Base-by-base conservation (phyloP, 2,888 invertebrate species). In the Perizoma affinitatum region DNA sequence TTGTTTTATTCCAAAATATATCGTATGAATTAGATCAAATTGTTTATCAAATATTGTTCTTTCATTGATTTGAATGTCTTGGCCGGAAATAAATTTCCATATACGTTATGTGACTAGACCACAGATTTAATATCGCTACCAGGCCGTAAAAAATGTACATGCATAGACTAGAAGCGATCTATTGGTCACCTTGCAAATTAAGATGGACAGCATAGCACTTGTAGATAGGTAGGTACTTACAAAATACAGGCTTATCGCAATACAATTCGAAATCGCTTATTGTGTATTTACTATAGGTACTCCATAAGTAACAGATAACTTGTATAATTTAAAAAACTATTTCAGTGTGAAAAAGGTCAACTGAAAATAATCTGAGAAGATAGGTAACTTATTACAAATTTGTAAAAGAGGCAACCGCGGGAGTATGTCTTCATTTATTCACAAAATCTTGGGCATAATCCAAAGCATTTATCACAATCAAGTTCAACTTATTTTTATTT, bases 401-500 rank as follows among this genome's bases (percentile, higher is more conserved):
- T 44, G 6, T 2, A 8, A 44, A 6, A 2, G 11, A 6, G 7
- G 11, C 5, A 43, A 11, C 43, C n/a, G 5, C 40, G 7, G 22
- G 22, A 22, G 22, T 22, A 22, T 22, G 22, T 22, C 9, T 46
- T 46, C 5, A 36, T 38, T 38, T 38, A 38, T 5, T 38, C 38
- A 38, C 38, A 48, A 53, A 58, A 63, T 61, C 60, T 61, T 53
- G 60, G 55, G 54, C 50, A 54, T 58, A 46, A 51, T 54, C 65
- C 65, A 65, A 57, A 47, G 52, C 49, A 58, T 62, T 63, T 62
- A 62, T 67, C 63, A 68, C 58, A 65, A 58, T 68, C 63, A 66
- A 66, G 65, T 66, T 63, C 61, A 68, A 57, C 54, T 63, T 65
- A 71, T 67, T 74, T 70, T 68, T 66, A 67, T 70, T 72, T 75